Evolutionary conservation across 2,888 invertebrate genomes (phyloP).

Genomic region (Conus canariensis): DNA sequence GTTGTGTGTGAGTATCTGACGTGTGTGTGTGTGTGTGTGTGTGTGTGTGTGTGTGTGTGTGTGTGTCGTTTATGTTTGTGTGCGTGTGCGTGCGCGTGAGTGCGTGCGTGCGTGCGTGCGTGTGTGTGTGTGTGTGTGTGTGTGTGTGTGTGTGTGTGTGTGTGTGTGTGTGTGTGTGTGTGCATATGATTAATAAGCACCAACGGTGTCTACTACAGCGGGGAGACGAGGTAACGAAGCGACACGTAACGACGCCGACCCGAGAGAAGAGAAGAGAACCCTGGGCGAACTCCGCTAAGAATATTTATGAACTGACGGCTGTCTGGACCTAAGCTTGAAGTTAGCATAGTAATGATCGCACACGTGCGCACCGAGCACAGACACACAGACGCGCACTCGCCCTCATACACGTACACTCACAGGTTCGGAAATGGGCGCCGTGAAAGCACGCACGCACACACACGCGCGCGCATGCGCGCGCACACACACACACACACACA

Average conservation of each 20-base stretch:
- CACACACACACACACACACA: conserved; percentile 12
- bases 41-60: neutral
- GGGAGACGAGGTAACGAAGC: no score
- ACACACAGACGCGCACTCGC: neutral
- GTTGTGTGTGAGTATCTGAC: neutral
- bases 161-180: neutral
- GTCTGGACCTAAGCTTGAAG: no score
- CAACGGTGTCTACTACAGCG: no score
- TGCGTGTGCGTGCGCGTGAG: neutral
- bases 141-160: neutral
- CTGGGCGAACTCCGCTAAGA: no score
- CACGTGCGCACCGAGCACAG: neutral
- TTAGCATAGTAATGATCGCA: neutral
- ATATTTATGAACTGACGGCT: no score
- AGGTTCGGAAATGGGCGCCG: neutral
- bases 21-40: neutral
- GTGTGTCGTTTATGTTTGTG: neutral
- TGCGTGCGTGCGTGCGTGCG: neutral
- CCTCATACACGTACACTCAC: neutral
- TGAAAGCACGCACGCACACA: neutral
- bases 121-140: neutral
- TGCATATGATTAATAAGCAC: neutral
- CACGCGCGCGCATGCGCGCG: neutral
- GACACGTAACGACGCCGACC: no score
- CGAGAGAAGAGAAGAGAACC: no score